These are phyloP conservation scores for Neuroscelio doddi DNA, from an alignment of 2,888 invertebrate species.

Conservation along the genomic window DNA sequence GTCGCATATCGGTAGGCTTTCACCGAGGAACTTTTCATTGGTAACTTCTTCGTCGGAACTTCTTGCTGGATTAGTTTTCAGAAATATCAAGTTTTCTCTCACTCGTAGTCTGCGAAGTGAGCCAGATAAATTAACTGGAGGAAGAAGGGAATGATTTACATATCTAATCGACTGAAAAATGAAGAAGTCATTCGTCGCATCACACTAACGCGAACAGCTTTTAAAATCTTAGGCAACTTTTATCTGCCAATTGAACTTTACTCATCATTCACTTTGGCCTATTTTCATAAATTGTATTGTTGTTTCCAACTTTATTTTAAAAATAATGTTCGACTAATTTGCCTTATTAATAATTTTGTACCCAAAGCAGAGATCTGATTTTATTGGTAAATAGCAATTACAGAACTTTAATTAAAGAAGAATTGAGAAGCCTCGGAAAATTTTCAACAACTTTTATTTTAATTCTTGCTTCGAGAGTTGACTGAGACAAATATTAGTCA, in stretches of 20 bases:
- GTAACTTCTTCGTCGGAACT: conserved; percentile 32
- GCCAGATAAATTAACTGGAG: conserved; percentile 40
- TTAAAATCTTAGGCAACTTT: conserved; percentile 6
- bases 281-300: too few relatives aligned
- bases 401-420: too few relatives aligned
- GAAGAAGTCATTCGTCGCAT: conserved; percentile 37
- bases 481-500: too few relatives aligned
- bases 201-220: conserved; percentile 28
- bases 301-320: too few relatives aligned
- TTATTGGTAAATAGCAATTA: too few relatives aligned
- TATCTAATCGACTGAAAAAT: conserved; percentile 45
- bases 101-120: conserved; percentile 36
- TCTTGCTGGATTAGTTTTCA: conserved; percentile 42
- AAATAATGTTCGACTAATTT: background rate
- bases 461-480: too few relatives aligned
- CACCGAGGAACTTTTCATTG: conserved; percentile 33
- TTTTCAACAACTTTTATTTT: too few relatives aligned
- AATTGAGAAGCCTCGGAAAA: too few relatives aligned
- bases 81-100: conserved; percentile 45
- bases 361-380: too few relatives aligned
- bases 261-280: background rate
- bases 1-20: conserved; percentile 45
- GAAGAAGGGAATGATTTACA: conserved; percentile 42
- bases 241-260: background rate
- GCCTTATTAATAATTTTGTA: background rate